Evolutionary conservation across 2,888 invertebrate genomes (phyloP).

Genomic region (Mesoligia furuncula): DNA sequence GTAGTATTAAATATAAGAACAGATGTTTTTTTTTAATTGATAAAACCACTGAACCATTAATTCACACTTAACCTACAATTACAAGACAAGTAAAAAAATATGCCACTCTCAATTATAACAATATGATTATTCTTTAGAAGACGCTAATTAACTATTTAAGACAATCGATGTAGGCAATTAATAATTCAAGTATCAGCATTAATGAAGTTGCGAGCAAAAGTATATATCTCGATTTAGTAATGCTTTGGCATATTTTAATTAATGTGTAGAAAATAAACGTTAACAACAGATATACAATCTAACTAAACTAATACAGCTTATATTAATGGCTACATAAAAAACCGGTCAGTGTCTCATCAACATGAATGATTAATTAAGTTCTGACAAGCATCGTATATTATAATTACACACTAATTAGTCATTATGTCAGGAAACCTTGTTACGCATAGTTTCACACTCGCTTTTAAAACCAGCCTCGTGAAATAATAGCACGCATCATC

Average conservation of each 20-base stretch:
- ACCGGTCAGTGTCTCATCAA: conserved; percentile 45
- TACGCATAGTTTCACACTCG: conserved; percentile 37
- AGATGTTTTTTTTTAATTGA: neutral
- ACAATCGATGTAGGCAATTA: neutral
- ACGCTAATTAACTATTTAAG: neutral
- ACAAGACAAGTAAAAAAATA: neutral
- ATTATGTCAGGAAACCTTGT: conserved; percentile 40
- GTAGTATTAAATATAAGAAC: neutral
- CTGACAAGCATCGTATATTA: conserved; percentile 38
- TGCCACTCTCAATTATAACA: neutral
- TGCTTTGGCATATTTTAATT: conserved; percentile 24
- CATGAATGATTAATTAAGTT: conserved; percentile 42
- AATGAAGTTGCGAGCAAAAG: neutral
- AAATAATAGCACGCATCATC: neutral
- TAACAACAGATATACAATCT: conserved; percentile 46
- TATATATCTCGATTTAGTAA: conserved; percentile 16
- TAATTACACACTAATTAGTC: conserved; percentile 46
- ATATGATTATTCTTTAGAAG: neutral
- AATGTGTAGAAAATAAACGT: conserved; percentile 28
- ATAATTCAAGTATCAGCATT: conserved; percentile 10
- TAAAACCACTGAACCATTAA: neutral
- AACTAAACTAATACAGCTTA: conserved; percentile 25
- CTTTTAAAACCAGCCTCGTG: neutral
- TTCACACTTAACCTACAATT: neutral
- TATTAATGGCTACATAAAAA: conserved; percentile 54